phyloP scores from a whole-genome alignment of 1,140 invertebrate genomes.

The Propsilocerus akamusi region DNA sequence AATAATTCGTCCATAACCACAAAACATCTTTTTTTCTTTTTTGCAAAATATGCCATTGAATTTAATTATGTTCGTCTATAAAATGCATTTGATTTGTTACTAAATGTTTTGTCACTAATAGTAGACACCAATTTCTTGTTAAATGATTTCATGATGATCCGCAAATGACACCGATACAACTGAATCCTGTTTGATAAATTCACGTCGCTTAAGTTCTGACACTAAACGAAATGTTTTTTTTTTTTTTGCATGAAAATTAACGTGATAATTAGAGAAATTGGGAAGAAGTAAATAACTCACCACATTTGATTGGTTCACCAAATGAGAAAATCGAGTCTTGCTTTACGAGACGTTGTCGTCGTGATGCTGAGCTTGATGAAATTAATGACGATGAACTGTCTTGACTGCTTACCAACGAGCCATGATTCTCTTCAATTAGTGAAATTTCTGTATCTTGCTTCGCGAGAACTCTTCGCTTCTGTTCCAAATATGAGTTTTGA shows the following conservation, averaged over 20 bases:
- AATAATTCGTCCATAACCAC: neutral
- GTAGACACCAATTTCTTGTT: neutral
- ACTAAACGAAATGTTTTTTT: too few species aligned
- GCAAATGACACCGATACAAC: conserved; percentile 11
- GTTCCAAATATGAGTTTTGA: conserved; percentile 14
- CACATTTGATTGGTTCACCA: neutral
- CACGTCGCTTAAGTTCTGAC: too few species aligned
- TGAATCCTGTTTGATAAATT: conserved; percentile 21
- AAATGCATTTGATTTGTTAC: neutral
- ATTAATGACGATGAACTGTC: conserved; percentile 3
- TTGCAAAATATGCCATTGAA: too few species aligned
- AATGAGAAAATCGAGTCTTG: conserved; percentile 24
- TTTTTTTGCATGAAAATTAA: too few species aligned
- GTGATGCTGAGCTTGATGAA: conserved; percentile 11
- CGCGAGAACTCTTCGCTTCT: conserved; percentile 10
- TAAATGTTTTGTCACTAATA: neutral
- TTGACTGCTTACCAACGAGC: conserved; percentile 6
- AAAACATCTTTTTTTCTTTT: too few species aligned
- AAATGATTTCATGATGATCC: conserved; percentile 1
- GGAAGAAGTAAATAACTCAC: too few species aligned
- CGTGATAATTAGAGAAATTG: too few species aligned
- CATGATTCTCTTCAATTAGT: conserved; percentile 3
- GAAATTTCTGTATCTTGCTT: conserved; percentile 8
- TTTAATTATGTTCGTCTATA: neutral
- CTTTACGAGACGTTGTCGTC: conserved; percentile 21